These are phyloP conservation scores for Tricholaema leucomelas DNA, from an alignment of 2,113 vertebrate genomes.

Conservation along the genomic window DNA sequence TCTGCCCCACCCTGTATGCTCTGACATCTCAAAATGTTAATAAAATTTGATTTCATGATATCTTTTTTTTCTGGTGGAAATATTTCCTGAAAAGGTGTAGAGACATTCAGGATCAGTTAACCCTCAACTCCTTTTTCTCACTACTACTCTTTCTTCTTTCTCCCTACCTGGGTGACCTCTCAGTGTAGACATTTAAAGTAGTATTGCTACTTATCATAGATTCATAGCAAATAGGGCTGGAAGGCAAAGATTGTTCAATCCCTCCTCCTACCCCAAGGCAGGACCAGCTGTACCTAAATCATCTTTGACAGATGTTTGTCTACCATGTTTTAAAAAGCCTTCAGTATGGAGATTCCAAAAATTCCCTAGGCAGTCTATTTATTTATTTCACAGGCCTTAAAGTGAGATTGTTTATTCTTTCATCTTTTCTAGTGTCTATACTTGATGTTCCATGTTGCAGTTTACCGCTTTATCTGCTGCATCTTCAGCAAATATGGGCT, in stretches of 20 bases:
- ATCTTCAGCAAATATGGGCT: neutral
- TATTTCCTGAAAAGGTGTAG: neutral
- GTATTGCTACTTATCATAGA: neutral
- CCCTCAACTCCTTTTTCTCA: neutral
- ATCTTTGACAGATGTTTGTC: constrained; percentile 42
- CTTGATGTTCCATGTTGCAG: neutral
- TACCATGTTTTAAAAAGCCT: constrained; percentile 22
- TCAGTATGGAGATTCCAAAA: neutral
- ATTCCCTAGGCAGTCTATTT: constrained; percentile 24
- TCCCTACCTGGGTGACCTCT: neutral
- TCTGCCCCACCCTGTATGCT: no score
- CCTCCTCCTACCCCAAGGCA: constrained; percentile 16
- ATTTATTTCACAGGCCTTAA: neutral
- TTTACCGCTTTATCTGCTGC: neutral
- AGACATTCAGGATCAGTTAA: neutral
- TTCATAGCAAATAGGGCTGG: constrained; percentile 16
- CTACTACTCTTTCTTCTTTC: neutral
- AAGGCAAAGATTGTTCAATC: constrained; percentile 7
- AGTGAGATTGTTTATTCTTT: neutral
- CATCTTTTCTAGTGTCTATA: neutral
- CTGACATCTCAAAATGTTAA: neutral
- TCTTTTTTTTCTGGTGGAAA: neutral
- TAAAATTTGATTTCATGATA: neutral
- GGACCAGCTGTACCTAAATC: neutral
- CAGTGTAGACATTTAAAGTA: neutral